Conservation (phyloP, 92 coral and sea anemone species). For the Meandrina meandrites region DNA sequence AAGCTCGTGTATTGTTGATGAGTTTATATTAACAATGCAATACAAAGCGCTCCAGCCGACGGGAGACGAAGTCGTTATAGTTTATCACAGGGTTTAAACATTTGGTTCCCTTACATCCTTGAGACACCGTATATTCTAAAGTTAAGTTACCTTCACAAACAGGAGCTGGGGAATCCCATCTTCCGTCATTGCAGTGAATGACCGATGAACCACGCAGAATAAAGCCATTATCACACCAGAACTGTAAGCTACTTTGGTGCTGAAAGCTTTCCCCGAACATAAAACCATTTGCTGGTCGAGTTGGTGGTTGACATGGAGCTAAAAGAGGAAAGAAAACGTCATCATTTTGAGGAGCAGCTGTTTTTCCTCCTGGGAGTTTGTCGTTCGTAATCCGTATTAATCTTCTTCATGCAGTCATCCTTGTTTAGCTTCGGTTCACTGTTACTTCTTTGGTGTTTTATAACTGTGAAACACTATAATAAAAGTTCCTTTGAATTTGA, state of each 20-base stretch:
- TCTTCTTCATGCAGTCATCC: too few relatives aligned
- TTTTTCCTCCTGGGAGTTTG: too few relatives aligned
- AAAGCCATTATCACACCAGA: constrained; percentile 7
- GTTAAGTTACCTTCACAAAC: constrained; percentile 17
- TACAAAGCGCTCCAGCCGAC: background rate
- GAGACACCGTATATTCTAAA: background rate
- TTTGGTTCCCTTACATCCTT: background rate
- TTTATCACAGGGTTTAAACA: background rate
- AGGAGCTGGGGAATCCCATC: constrained; percentile 8
- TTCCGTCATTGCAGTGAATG: constrained; percentile 6
- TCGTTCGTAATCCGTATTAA: too few relatives aligned
- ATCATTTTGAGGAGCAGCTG: too few relatives aligned
- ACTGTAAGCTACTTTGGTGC: background rate
- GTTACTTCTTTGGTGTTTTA: too few relatives aligned
- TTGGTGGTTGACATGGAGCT: constrained; percentile 13
- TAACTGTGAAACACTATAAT: too few relatives aligned
- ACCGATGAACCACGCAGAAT: background rate
- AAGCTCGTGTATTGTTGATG: too few relatives aligned
- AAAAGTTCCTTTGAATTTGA: too few relatives aligned
- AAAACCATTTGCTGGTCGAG: constrained; percentile 3
- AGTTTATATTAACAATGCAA: too few relatives aligned
- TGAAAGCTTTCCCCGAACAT: background rate
- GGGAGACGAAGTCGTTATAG: background rate
- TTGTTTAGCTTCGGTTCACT: too few relatives aligned
- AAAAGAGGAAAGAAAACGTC: background rate